These are phyloP conservation scores for Enteromius radiatus DNA, from an alignment of 2,797 vertebrate genomes.

Conservation along the genomic window DNA sequence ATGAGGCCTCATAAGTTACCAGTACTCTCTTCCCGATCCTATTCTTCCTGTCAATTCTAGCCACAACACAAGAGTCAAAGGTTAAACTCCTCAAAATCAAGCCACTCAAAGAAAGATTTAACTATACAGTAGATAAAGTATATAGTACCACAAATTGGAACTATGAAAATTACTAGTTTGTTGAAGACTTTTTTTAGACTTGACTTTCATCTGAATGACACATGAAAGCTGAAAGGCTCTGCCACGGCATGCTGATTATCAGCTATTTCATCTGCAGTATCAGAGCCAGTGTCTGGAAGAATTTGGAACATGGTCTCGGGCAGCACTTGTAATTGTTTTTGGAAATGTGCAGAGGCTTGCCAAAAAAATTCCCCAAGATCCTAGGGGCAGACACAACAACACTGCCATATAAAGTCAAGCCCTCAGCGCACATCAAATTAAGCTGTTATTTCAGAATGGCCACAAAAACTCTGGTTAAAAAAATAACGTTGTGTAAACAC, in stretches of 20 bases:
- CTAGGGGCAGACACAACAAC: conserved; percentile 66
- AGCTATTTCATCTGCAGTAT: conserved; percentile 57
- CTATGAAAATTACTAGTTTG: conserved; percentile 21
- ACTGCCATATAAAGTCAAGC: conserved; percentile 75
- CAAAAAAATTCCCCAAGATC: conserved; percentile 61
- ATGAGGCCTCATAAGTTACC: background rate
- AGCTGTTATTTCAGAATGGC: conserved; percentile 32
- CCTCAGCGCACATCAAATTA: conserved; percentile 45
- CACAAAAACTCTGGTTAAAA: conserved; percentile 31
- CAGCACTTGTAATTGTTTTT: conserved; percentile 66
- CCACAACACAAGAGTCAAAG: background rate
- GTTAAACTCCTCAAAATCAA: conserved; percentile 11
- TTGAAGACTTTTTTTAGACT: conserved; percentile 3
- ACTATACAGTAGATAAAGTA: background rate
- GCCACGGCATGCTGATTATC: conserved; percentile 35
- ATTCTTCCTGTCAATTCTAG: background rate
- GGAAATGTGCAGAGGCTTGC: conserved; percentile 58
- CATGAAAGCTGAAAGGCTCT: conserved; percentile 10
- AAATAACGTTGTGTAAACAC: conserved; percentile 29
- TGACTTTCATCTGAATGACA: background rate
- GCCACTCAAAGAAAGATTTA: background rate
- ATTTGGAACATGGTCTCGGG: conserved; percentile 55
- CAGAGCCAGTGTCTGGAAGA: conserved; percentile 47
- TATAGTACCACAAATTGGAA: background rate
- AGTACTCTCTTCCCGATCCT: background rate